Percentiles rank a stretch among this genome's conserved stretches.
Evolutionary conservation across 2,113 vertebrate genomes (phyloP).

Genomic region (Gopherus flavomarginatus): DNA sequence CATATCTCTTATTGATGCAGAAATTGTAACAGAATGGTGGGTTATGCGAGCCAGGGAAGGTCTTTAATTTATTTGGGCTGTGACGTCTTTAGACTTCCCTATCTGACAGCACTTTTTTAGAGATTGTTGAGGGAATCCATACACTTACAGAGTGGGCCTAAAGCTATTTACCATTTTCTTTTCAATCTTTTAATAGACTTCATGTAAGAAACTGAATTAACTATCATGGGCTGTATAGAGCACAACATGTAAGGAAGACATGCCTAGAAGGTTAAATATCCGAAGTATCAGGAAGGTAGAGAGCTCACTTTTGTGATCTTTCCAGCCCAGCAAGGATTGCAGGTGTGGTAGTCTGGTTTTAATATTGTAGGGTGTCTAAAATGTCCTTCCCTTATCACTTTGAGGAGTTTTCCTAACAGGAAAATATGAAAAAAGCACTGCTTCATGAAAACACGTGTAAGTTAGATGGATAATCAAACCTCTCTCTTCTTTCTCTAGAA

Average conservation of each 20-base stretch:
- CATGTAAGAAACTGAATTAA: not conserved
- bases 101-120: not conserved
- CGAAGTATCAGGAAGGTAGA: not conserved
- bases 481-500: not conserved
- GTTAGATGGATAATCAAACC: not conserved
- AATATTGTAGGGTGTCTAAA: slow-evolving; percentile 4
- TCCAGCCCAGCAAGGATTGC: not conserved
- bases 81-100: not conserved
- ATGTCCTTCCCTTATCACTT: not conserved
- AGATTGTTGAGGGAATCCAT: not conserved
- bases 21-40: not conserved
- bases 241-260: not conserved
- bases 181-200: not conserved
- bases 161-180: not conserved
- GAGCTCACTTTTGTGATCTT: not conserved
- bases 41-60: not conserved
- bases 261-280: not conserved
- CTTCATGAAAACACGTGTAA: not conserved
- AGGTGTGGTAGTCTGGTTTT: not conserved
- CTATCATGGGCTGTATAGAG: not conserved
- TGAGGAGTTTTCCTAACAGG: not conserved
- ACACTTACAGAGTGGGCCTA: not conserved
- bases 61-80: not conserved
- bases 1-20: not conserved
- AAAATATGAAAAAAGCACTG: not conserved